Base-by-base conservation (phyloP, 1,140 invertebrate genomes). In the Paralvinella palmiformis region DNA sequence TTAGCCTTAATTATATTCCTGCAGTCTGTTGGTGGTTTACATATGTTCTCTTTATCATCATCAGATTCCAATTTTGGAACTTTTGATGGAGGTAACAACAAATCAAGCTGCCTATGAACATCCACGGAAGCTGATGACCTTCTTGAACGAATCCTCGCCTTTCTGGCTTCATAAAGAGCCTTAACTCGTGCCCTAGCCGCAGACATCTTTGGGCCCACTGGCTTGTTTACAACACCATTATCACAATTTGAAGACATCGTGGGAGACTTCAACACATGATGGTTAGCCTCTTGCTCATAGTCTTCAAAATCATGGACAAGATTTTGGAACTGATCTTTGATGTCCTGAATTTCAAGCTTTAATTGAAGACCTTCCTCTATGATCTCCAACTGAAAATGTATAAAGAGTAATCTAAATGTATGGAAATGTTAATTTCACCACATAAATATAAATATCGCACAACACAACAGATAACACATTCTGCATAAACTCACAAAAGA, bases 311-410 rank as follows among this genome's bases (percentile, higher is more conserved):
- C 32, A 24, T 60, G 35, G 33, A 60, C 33, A 13, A 60, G 17
- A 15, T 22, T 17, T 20, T 3, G 22, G 58, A 60, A 60, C 33
- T 60, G 35, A 22, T 60, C 35, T 24, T 45, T 41, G 41, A 60
- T 45, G 35, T 4, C 27, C 4, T 41, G 35, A 6, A 60, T 35
- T 13, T 60, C 58, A 6, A 60, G 17, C 58, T 60, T 60, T 33
- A 60, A 24, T 10, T 45, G 58, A n/a, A 60, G 33, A 27, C 41
- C 41, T 17, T 41, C 58, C 22, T 60, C 36, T n/a, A 60, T 45
- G 58, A 60, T 37, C 35, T 45, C 41, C 58, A 60, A 36, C 58
- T 60, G 58, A 44, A 60, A 60, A n/a, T n/a, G n/a, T n/a, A n/a
- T n/a, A n/a, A n/a, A n/a, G n/a, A n/a, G n/a, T n/a, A n/a, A n/a